Conservation (phyloP, 37 sponge, comb jelly and placozoan species). For the Diacarnus erythraeanus region DNA sequence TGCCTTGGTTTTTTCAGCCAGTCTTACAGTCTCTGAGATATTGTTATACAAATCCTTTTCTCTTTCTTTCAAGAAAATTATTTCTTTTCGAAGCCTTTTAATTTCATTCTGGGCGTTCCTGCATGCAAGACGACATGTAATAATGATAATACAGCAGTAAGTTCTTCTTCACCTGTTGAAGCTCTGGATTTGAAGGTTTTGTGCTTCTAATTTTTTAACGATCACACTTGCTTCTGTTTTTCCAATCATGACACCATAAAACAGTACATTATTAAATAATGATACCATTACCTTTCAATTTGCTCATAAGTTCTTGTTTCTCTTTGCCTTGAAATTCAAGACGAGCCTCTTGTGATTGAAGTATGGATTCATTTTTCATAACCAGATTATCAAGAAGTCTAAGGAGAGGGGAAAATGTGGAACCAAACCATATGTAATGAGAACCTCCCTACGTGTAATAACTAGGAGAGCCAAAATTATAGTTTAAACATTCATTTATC, state of each 20-base stretch:
- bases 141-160: background rate
- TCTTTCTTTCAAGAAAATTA: conserved; percentile 53
- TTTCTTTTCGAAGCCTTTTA: conserved; percentile 21
- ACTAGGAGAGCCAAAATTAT: too few species aligned
- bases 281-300: conserved; percentile 59
- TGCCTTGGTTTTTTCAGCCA: conserved; percentile 47
- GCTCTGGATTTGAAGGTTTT: background rate
- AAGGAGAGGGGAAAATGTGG: too few species aligned
- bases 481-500: too few species aligned
- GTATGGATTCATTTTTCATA: background rate
- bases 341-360: conserved; percentile 4
- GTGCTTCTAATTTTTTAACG: background rate
- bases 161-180: background rate
- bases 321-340: conserved; percentile 23
- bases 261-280: background rate
- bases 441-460: too few species aligned
- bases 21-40: conserved; percentile 28
- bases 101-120: conserved; percentile 23
- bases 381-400: conserved; percentile 27
- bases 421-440: too few species aligned
- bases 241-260: background rate
- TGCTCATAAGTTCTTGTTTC: conserved; percentile 31
- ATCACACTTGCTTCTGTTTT: background rate
- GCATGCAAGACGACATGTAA: too few species aligned
- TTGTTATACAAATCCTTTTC: conserved; percentile 34